These are phyloP conservation scores for Lucinisca nassula DNA, from an alignment of 2,888 invertebrate genomes.

Conservation along the genomic window DNA sequence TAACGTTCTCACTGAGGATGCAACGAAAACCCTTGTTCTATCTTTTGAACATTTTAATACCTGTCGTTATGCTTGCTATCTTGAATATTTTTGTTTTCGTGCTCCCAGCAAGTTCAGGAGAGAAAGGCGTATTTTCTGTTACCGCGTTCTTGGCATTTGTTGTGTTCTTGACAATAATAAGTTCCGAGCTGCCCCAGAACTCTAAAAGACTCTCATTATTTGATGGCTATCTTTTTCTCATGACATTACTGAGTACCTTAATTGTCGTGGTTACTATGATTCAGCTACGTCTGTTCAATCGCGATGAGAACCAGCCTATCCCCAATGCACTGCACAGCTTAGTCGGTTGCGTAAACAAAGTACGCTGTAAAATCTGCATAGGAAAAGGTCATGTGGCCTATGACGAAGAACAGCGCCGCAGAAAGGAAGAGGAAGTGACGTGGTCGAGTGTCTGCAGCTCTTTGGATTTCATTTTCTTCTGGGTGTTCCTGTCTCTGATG, in stretches of 20 bases:
- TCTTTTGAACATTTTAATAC: conserved; percentile 69
- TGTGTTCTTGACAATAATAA: conserved; percentile 73
- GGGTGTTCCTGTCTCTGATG: conserved; percentile 46
- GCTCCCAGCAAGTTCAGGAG: conserved; percentile 68
- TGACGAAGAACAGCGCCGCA: conserved; percentile 26
- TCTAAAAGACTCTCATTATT: conserved; percentile 63
- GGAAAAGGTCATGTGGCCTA: conserved; percentile 42
- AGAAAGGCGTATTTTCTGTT: conserved; percentile 68
- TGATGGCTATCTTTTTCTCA: conserved; percentile 64
- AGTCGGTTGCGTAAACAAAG: conserved; percentile 12
- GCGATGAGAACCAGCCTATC: conserved; percentile 44
- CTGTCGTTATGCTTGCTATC: conserved; percentile 62
- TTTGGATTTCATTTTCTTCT: conserved; percentile 63
- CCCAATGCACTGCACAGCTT: conserved; percentile 16
- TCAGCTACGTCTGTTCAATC: conserved; percentile 57
- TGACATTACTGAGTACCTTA: conserved; percentile 57
- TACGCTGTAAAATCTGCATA: conserved; percentile 29
- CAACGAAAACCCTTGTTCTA: conserved; percentile 70
- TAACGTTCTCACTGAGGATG: conserved; percentile 63
- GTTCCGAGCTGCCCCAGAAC: conserved; percentile 65
- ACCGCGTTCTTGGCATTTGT: conserved; percentile 72
- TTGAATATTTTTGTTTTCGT: conserved; percentile 69
- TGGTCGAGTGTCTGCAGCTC: conserved; percentile 50
- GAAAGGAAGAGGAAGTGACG: conserved; percentile 43
- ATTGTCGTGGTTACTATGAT: conserved; percentile 61